These are phyloP conservation scores for Sarcophaga peregrina DNA, from an alignment of 1,140 invertebrate species.

Conservation along the genomic window DNA sequence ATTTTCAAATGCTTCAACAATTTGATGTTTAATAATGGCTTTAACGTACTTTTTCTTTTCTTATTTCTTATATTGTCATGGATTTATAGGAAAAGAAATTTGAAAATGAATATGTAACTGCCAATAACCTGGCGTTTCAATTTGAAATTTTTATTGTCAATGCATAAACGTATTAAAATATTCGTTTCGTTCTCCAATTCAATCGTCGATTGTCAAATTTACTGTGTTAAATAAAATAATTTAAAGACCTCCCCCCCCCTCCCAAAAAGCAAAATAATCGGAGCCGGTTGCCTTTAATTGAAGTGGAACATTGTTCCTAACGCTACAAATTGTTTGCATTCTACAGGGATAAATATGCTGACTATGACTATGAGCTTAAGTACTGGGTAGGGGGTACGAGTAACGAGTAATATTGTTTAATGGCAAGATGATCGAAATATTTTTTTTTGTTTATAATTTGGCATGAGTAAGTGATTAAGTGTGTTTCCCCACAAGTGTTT, in stretches of 20 bases:
- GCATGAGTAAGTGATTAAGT: constrained; percentile 35
- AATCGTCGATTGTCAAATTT: neutral
- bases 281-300: neutral
- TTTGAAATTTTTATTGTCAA: neutral
- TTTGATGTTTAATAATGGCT: neutral
- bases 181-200: neutral
- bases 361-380: neutral
- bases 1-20: neutral
- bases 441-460: no score
- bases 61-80: neutral
- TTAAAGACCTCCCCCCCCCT: neutral
- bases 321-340: no score
- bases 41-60: neutral
- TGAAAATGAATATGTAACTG: constrained; percentile 10
- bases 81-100: neutral
- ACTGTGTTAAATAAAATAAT: neutral
- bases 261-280: neutral
- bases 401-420: no score
- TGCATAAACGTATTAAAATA: neutral
- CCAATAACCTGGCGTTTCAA: neutral
- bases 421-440: no score
- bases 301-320: neutral
- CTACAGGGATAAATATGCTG: neutral
- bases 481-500: constrained; percentile 25
- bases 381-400: no score